A percentile compares a stretch with the other conserved stretches of the same genome.
phyloP scores from a whole-genome alignment of 2,113 vertebrate genomes.

The Urocolius indicus region DNA sequence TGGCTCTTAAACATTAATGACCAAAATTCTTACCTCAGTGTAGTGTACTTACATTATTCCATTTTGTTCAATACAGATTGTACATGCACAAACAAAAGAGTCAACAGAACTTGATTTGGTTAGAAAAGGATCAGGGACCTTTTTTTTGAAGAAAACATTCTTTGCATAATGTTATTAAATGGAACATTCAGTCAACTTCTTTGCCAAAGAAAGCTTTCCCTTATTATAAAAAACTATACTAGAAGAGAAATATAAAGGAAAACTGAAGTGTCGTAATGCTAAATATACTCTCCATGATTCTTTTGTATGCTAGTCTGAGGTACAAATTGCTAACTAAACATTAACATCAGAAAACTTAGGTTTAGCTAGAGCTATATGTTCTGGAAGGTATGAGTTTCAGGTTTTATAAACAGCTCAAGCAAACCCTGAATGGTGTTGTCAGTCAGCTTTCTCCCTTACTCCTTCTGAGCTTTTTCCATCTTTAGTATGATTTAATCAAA shows the following conservation, averaged over 20 bases:
- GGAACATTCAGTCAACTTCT: slow-evolving; percentile 66
- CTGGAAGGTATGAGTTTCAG: slow-evolving; percentile 35
- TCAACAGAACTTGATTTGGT: slow-evolving; percentile 17
- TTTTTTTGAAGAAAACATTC: slow-evolving; percentile 47
- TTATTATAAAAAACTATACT: slow-evolving; percentile 33
- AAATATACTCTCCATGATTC: background rate
- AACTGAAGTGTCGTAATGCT: background rate
- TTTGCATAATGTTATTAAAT: slow-evolving; percentile 65
- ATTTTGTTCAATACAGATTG: background rate
- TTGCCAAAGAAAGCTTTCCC: slow-evolving; percentile 57
- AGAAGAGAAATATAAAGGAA: slow-evolving; percentile 11
- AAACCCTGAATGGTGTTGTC: slow-evolving; percentile 13
- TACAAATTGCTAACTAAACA: background rate
- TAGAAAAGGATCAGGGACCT: background rate
- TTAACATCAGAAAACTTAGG: background rate
- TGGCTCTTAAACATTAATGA: background rate
- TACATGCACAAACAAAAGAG: background rate
- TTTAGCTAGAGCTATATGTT: slow-evolving; percentile 1
- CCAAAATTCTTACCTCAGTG: background rate
- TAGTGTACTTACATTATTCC: background rate
- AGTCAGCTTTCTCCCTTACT: background rate
- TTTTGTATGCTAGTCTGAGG: background rate
- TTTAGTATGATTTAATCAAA: slow-evolving; percentile 49
- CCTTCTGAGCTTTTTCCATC: slow-evolving; percentile 23
- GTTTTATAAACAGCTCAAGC: slow-evolving; percentile 55